Evolutionary conservation across 2,797 vertebrate genomes (phyloP), one percentile per base, ranked within the genome.

Genomic region (Lophotriccus pileatus): DNA sequence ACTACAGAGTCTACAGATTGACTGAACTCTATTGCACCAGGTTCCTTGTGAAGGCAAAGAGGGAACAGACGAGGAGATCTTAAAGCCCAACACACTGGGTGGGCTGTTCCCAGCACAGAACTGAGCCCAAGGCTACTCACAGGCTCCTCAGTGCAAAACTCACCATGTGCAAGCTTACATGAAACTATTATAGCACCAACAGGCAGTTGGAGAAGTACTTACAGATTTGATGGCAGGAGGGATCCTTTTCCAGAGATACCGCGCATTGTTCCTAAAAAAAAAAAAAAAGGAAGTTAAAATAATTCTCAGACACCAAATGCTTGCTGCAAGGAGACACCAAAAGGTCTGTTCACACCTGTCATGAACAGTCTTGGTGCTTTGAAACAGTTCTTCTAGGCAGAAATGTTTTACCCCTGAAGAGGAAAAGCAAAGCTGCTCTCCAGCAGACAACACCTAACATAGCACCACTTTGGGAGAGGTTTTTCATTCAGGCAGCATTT

Each of bases 201-300:
- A 0, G 6, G 25, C 7, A 39, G 12, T 46, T 55, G 21, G 64
- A 9, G 37, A 66, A 47, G 24, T 67, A 98, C 98, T 98, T 97
- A 99, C 99, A 74, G 98, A 98, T 97, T 99, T 99, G 80, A 99
- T 98, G 81, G 99, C 98, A 94, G 98, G 98, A 17, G 99, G 99
- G 93, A 99, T 99, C 96, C 99, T 98, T 95, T 99, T 99, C 99
- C 99, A 99, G 58, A 99, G 98, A 86, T 99, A 99, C 28, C 99
- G 98, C 27, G 98, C 99, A 55, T 99, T 99, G 95, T 99, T 99
- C 99, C 99, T 99, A 93, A 93, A 93, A 87, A 3, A 7, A 80
- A 36, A 36, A n/a, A 5, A 80, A 34, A 34, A 56, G 4, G 5
- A 56, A 80, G 30, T 73, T 86, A 58, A 72, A 90, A 63, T 24